Evolutionary conservation across 1,140 invertebrate genomes (phyloP).

Genomic region (Drosophila nasuta): DNA sequence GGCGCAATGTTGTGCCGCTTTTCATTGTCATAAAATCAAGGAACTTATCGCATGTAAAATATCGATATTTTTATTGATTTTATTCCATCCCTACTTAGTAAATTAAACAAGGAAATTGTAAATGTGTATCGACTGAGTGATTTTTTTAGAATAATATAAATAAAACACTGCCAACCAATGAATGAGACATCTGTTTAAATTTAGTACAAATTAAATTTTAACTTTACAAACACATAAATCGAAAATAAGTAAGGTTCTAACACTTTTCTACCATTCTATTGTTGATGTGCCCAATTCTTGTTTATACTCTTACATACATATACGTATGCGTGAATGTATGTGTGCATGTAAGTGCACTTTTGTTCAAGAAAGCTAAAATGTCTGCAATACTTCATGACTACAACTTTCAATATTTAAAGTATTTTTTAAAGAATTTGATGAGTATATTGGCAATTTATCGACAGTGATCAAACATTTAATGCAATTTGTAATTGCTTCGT

Average conservation of each 20-base stretch:
- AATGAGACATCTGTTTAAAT: constrained; percentile 28
- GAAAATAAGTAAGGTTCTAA: neutral
- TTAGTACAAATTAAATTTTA: constrained; percentile 37
- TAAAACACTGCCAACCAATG: constrained; percentile 39
- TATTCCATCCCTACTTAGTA: constrained; percentile 31
- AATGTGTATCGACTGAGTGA: constrained; percentile 35
- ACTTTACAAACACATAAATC: constrained; percentile 15
- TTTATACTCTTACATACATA: constrained; percentile 16
- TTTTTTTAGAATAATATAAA: constrained; percentile 29
- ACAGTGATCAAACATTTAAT: neutral
- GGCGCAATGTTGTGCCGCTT: neutral
- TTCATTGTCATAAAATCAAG: neutral
- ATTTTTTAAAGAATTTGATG: neutral
- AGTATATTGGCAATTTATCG: neutral
- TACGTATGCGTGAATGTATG: constrained; percentile 10
- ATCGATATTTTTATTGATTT: constrained; percentile 37
- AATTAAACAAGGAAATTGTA: constrained; percentile 36
- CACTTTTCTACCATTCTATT: constrained; percentile 1
- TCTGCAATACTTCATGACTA: neutral
- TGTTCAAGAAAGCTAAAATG: neutral
- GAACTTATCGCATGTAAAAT: constrained; percentile 4
- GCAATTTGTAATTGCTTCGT: neutral
- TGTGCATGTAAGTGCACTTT: neutral
- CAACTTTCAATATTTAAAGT: neutral
- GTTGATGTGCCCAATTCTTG: constrained; percentile 25